Evolutionary conservation across 2,797 vertebrate species (phyloP).

Genomic region (Remorina albescens): DNA sequence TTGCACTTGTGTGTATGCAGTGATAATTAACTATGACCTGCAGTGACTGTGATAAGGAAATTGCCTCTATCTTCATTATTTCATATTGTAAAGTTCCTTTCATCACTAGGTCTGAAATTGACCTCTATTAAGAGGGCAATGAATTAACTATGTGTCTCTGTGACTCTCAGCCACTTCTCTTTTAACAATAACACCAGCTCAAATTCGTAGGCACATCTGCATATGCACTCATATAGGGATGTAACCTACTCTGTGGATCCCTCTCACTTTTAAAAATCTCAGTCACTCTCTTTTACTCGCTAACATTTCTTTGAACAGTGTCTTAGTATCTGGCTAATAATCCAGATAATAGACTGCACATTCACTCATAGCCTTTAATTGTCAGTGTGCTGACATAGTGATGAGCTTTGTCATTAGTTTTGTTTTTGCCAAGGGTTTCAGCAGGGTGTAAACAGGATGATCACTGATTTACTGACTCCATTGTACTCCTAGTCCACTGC

Average conservation of each 20-base stretch:
- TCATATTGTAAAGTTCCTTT: slow-evolving; percentile 5
- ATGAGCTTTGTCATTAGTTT: neutral
- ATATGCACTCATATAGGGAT: slow-evolving; percentile 1
- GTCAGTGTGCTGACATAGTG: neutral
- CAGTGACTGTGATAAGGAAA: slow-evolving; percentile 13
- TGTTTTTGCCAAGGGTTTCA: neutral
- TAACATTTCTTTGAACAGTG: neutral
- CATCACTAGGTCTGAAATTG: neutral
- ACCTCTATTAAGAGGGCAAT: neutral
- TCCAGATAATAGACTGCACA: neutral
- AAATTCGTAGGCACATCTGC: slow-evolving; percentile 17
- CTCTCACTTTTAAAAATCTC: neutral
- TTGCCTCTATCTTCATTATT: no score
- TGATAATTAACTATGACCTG: slow-evolving; percentile 12
- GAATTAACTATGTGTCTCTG: neutral
- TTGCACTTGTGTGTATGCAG: slow-evolving; percentile 13
- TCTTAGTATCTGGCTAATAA: neutral
- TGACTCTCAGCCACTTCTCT: slow-evolving; percentile 3
- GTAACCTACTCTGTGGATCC: neutral
- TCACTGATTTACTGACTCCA: rapidly evolving
- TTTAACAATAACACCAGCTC: slow-evolving; percentile 7
- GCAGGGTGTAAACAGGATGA: neutral
- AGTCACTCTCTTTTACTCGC: neutral
- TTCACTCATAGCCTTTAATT: neutral
- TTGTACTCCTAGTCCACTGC: neutral